Percentiles rank a stretch among this genome's conserved stretches.
These are phyloP conservation scores for Pseudochirops cupreus DNA, from an alignment of 2,797 vertebrate species.

Conservation along the genomic window DNA sequence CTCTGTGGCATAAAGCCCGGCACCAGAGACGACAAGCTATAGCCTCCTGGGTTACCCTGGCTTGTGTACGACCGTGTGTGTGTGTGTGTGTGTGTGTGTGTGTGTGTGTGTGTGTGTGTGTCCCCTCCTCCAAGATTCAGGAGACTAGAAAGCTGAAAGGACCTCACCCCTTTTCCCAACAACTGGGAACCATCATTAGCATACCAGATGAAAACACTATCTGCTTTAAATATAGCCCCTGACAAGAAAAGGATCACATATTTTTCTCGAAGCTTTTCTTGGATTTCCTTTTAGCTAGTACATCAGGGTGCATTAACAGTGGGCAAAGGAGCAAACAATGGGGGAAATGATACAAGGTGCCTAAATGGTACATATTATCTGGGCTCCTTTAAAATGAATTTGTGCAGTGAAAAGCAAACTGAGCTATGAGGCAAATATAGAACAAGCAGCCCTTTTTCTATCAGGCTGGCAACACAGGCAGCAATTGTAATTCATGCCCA, in stretches of 20 bases:
- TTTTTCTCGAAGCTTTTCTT: neutral
- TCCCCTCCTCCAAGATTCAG: neutral
- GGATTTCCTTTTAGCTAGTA: neutral
- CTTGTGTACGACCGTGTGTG: neutral
- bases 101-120: neutral
- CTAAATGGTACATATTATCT: neutral
- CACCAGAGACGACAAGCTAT: slow-evolving; percentile 6
- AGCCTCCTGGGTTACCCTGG: neutral
- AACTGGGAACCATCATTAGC: neutral
- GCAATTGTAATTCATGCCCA: neutral
- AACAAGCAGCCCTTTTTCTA: neutral
- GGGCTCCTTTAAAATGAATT: neutral
- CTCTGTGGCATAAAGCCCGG: slow-evolving; percentile 8
- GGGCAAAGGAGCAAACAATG: neutral
- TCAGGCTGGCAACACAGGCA: no score
- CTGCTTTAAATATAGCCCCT: slow-evolving; percentile 31
- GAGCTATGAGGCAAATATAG: neutral
- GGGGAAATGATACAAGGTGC: neutral
- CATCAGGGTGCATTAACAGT: neutral
- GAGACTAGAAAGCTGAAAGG: neutral
- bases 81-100: neutral
- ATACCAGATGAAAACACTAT: neutral
- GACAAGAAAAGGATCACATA: neutral
- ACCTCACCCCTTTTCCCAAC: neutral
- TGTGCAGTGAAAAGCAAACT: neutral